Percentiles rank a stretch among this genome's conserved stretches.
phyloP scores from a whole-genome alignment of 1,140 invertebrate genomes.

The Drosophila chauvacae region DNA sequence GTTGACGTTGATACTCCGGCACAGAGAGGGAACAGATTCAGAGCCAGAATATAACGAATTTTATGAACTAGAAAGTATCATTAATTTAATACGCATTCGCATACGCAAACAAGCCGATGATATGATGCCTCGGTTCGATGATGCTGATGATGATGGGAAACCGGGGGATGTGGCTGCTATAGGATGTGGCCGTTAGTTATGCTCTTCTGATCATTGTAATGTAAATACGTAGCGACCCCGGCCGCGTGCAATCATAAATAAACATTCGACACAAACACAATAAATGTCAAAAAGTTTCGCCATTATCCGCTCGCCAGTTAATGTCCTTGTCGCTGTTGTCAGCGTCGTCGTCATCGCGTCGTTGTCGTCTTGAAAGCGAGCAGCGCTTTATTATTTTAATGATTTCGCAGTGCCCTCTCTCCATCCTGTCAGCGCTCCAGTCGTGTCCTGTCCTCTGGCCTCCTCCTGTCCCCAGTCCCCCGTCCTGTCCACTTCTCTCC shows the following conservation, averaged over 20 bases:
- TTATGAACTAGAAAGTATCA: slow-evolving; percentile 84
- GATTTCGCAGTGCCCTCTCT: slow-evolving; percentile 64
- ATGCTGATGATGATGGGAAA: slow-evolving; percentile 2
- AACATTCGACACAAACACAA: slow-evolving; percentile 83
- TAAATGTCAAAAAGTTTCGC: slow-evolving; percentile 82
- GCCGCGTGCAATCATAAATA: slow-evolving; percentile 80
- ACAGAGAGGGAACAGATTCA: slow-evolving; percentile 25
- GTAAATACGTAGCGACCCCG: slow-evolving; percentile 62
- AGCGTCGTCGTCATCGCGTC: slow-evolving; percentile 49
- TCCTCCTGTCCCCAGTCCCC: not conserved
- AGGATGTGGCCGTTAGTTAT: slow-evolving; percentile 67
- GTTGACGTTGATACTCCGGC: slow-evolving; percentile 74
- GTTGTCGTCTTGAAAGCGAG: slow-evolving; percentile 53
- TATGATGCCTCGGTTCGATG: slow-evolving; percentile 8
- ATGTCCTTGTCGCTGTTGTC: slow-evolving; percentile 55
- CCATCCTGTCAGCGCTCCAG: slow-evolving; percentile 36
- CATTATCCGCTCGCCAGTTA: slow-evolving; percentile 77
- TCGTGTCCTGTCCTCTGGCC: slow-evolving; percentile 15
- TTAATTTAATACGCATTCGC: slow-evolving; percentile 83
- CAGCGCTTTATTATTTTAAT: slow-evolving; percentile 78
- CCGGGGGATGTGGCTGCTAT: slow-evolving; percentile 9
- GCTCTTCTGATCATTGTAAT: slow-evolving; percentile 74
- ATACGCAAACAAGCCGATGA: slow-evolving; percentile 57
- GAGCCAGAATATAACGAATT: slow-evolving; percentile 68
- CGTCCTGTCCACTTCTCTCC: slow-evolving; percentile 12